These are phyloP conservation scores for Ailuropoda melanoleuca DNA, from an alignment of 2,113 vertebrate genomes.

Conservation along the genomic window DNA sequence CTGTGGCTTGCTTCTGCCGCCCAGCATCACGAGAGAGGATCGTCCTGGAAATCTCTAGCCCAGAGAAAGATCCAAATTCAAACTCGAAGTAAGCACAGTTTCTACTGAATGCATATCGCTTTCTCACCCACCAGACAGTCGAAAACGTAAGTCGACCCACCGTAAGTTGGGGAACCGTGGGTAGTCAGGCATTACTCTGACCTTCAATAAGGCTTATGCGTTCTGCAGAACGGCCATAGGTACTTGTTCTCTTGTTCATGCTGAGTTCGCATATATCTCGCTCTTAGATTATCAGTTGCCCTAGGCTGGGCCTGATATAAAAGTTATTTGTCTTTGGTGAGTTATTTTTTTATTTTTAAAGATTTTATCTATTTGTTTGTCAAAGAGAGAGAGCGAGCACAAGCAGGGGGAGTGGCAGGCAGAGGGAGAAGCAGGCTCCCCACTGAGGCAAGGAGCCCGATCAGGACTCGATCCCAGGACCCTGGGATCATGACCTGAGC, in stretches of 20 bases:
- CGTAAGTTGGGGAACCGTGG: not conserved
- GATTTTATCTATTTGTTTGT: too few species aligned
- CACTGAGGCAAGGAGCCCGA: not conserved
- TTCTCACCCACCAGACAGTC: not conserved
- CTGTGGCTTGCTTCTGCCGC: not conserved
- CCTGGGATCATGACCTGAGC: not conserved
- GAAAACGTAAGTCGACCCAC: not conserved
- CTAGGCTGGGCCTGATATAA: not conserved
- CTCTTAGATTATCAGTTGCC: not conserved
- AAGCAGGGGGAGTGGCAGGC: not conserved
- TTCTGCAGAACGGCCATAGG: not conserved
- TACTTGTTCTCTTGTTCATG: not conserved
- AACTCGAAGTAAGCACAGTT: not conserved
- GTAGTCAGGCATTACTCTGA: not conserved
- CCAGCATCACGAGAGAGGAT: not conserved
- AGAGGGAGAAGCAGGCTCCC: not conserved
- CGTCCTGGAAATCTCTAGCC: not conserved
- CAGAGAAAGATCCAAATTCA: not conserved
- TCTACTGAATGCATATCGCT: not conserved
- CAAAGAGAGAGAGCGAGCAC: too few species aligned
- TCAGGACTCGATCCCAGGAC: not conserved
- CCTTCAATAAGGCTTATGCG: not conserved
- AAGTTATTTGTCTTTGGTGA: slow-evolving; percentile 1
- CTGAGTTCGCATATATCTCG: not conserved
- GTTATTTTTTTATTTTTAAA: not conserved